Percentiles rank a stretch among this genome's conserved stretches.
phyloP scores from a whole-genome alignment of 1,140 invertebrate species.

The Chionoecetes opilio region DNA sequence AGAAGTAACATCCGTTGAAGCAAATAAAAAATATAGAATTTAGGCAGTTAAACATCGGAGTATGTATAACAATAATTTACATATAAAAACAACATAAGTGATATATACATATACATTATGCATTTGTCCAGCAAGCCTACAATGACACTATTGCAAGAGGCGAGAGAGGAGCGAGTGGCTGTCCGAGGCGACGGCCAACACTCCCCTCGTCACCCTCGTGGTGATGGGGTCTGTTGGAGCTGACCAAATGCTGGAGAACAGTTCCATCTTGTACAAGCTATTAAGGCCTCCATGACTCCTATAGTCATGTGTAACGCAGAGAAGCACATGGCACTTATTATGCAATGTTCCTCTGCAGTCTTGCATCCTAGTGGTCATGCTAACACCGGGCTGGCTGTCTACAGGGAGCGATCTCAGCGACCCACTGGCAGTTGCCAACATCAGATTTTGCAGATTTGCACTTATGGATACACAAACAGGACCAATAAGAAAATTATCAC shows the following conservation, averaged over 20 bases:
- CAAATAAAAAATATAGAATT: slow-evolving; percentile 32
- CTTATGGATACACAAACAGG: not conserved
- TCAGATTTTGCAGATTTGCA: not conserved
- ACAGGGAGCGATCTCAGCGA: not conserved
- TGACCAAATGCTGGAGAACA: not conserved
- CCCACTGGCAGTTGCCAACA: not conserved
- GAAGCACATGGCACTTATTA: slow-evolving; percentile 2
- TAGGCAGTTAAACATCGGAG: not conserved
- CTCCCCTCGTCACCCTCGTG: not conserved
- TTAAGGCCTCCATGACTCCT: slow-evolving; percentile 4
- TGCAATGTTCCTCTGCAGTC: not conserved
- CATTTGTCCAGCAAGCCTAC: slow-evolving; percentile 18
- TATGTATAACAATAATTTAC: slow-evolving; percentile 29
- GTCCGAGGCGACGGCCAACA: not conserved
- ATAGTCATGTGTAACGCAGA: not conserved
- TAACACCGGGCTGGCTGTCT: not conserved
- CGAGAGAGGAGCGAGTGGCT: not conserved
- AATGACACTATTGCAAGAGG: not conserved
- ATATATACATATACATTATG: not conserved
- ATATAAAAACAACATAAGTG: slow-evolving; percentile 7
- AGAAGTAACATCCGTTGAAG: not conserved
- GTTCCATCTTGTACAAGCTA: slow-evolving; percentile 13
- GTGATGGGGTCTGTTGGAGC: not conserved
- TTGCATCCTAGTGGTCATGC: not conserved
- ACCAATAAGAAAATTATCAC: not conserved